Conservation (phyloP, 2,888 invertebrate genomes). For the Meteorus colon region DNA sequence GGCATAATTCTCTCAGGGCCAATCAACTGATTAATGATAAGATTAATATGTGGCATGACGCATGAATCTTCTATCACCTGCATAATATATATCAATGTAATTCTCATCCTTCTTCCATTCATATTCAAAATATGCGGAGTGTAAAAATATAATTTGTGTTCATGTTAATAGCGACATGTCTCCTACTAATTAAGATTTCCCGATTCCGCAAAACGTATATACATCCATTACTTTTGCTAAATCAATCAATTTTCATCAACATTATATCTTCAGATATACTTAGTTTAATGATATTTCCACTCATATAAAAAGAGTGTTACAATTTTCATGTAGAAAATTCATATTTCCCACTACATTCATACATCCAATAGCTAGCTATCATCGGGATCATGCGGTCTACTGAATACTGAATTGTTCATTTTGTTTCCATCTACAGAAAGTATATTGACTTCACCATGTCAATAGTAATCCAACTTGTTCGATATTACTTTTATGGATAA, state of each 20-base stretch:
- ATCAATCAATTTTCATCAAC: background rate
- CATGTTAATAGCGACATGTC: no score
- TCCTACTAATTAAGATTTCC: no score
- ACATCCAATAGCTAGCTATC: background rate
- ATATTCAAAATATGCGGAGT: background rate
- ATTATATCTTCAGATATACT: background rate
- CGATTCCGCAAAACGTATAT: no score
- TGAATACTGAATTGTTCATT: background rate
- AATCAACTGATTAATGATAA: conserved; percentile 1
- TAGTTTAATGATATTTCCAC: background rate
- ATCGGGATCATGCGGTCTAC: background rate
- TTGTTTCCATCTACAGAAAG: background rate
- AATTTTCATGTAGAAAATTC: background rate
- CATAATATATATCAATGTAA: background rate
- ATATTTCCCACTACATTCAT: background rate
- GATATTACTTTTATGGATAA: background rate
- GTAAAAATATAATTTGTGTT: no score
- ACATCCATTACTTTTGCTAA: no score
- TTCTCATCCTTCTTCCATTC: background rate
- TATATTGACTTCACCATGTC: background rate
- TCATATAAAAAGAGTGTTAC: background rate
- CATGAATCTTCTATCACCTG: background rate
- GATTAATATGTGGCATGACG: background rate
- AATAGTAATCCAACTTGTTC: conserved; percentile 4
- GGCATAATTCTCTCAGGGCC: background rate